phyloP scores from a whole-genome alignment of 2,888 invertebrate genomes.

The Lasioglossum oenotherae region DNA sequence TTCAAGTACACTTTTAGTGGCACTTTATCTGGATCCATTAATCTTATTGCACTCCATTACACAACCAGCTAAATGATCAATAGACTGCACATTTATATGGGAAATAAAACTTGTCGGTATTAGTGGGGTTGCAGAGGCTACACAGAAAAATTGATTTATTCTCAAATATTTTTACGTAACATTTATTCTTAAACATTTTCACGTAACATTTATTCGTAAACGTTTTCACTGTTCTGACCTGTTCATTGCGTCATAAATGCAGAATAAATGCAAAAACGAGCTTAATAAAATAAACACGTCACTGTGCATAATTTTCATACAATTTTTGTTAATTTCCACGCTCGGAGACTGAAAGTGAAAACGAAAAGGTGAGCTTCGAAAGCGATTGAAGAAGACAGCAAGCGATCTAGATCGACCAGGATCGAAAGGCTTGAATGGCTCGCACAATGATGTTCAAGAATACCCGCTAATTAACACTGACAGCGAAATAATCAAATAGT shows the following conservation, averaged over 20 bases:
- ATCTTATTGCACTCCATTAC: neutral
- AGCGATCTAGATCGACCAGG: neutral
- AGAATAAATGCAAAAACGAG: neutral
- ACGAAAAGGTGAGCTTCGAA: neutral
- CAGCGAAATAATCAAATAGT: neutral
- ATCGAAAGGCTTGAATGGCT: neutral
- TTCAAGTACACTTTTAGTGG: neutral
- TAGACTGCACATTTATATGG: neutral
- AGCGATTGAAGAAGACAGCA: neutral
- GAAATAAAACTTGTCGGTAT: neutral
- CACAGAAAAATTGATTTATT: too few relatives aligned
- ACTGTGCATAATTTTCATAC: neutral
- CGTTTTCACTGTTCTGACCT: neutral
- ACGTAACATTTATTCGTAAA: too few relatives aligned
- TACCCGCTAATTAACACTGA: neutral
- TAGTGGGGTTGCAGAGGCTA: neutral
- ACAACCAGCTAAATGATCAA: neutral
- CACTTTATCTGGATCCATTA: neutral
- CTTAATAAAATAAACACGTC: neutral
- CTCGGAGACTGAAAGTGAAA: neutral
- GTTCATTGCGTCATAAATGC: neutral
- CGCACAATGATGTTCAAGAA: neutral
- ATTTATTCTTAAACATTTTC: too few relatives aligned
- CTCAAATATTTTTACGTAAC: too few relatives aligned
- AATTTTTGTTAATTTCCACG: neutral